These are phyloP conservation scores for Lasius platythorax DNA, from an alignment of 2,888 invertebrate species.

Conservation along the genomic window DNA sequence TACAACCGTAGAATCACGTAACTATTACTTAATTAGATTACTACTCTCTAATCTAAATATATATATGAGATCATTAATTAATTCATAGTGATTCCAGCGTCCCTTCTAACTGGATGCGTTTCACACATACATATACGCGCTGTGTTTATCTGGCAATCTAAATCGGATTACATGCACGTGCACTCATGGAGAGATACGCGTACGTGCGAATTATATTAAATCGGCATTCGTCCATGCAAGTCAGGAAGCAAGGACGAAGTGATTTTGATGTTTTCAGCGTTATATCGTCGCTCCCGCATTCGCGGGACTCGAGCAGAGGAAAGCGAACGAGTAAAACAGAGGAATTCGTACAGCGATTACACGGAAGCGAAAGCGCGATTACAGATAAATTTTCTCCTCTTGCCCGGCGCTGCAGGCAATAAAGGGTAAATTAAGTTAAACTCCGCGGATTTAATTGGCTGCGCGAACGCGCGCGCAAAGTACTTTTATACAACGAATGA, in stretches of 20 bases:
- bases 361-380: slow-evolving; percentile 61
- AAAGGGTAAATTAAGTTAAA: slow-evolving; percentile 75
- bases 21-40: too few species aligned
- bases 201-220: slow-evolving; percentile 42
- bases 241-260: slow-evolving; percentile 18
- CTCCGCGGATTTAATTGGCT: slow-evolving; percentile 70
- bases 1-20: too few species aligned
- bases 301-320: slow-evolving; percentile 18
- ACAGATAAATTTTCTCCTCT: slow-evolving; percentile 66
- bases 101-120: background rate
- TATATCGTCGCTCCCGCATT: slow-evolving; percentile 18
- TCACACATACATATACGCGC: background rate
- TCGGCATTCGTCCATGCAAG: slow-evolving; percentile 23
- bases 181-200: background rate
- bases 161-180: background rate
- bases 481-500: slow-evolving; percentile 52
- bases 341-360: slow-evolving; percentile 68
- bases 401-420: slow-evolving; percentile 55
- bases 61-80: slow-evolving; percentile 10
- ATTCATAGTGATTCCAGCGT: background rate
- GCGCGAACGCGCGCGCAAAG: slow-evolving; percentile 21
- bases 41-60: too few species aligned
- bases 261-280: slow-evolving; percentile 20
- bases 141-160: slow-evolving; percentile 4
- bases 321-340: slow-evolving; percentile 56